Evolutionary conservation across 1,140 invertebrate genomes (phyloP).

Genomic region (Maniola jurtina): DNA sequence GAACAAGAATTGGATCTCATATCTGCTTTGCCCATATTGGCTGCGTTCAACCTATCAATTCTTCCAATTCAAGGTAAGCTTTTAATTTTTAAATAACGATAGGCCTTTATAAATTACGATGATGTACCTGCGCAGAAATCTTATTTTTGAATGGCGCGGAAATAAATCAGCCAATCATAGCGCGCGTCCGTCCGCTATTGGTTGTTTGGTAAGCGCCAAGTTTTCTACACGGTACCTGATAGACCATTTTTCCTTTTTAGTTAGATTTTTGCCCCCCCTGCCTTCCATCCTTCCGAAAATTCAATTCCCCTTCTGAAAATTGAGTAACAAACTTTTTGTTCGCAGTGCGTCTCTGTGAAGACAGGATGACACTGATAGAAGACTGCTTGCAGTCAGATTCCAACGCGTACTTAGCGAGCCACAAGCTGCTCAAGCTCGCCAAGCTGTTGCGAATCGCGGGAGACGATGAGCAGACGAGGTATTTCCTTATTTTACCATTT

Average conservation of each 20-base stretch:
- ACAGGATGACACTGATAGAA: conserved; percentile 58
- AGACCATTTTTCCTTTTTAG: too few relatives aligned
- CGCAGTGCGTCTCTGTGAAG: conserved; percentile 64
- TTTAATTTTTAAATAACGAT: neutral
- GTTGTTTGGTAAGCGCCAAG: too few relatives aligned
- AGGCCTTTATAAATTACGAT: too few relatives aligned
- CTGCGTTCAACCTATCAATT: conserved; percentile 46
- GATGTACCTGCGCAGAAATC: too few relatives aligned
- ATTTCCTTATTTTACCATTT: neutral
- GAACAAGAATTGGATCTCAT: conserved; percentile 62
- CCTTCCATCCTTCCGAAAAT: too few relatives aligned
- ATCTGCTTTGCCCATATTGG: conserved; percentile 49
- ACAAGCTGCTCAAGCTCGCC: conserved; percentile 61
- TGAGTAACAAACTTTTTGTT: conserved; percentile 9
- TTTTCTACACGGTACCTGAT: too few relatives aligned
- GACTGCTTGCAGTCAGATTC: conserved; percentile 52
- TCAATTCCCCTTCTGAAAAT: too few relatives aligned
- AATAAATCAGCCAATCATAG: too few relatives aligned
- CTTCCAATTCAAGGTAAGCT: conserved; percentile 67
- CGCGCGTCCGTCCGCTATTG: too few relatives aligned
- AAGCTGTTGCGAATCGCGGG: conserved; percentile 56
- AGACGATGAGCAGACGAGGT: conserved; percentile 61
- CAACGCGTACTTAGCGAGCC: conserved; percentile 53
- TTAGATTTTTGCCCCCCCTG: too few relatives aligned
- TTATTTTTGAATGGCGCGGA: too few relatives aligned